Evolutionary conservation across 2,888 invertebrate species (phyloP).

Genomic region (Metallyticus violacea): DNA sequence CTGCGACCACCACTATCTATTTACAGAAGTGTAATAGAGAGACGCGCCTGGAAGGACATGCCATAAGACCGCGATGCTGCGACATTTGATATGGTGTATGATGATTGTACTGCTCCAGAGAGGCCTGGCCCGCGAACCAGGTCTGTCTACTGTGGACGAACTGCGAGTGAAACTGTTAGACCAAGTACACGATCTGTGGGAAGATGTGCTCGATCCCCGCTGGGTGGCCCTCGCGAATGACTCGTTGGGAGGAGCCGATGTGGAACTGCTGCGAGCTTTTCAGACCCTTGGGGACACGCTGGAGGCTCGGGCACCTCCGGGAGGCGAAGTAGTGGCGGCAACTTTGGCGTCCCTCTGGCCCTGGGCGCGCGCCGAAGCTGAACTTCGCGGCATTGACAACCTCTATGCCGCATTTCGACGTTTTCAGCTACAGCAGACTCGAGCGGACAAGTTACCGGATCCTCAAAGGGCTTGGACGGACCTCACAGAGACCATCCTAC

Average conservation of each 20-base stretch:
- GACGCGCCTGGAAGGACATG: neutral
- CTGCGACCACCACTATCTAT: too few relatives aligned
- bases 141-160: slow-evolving; percentile 23
- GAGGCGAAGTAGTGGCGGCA: slow-evolving; percentile 15
- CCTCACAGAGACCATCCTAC: slow-evolving; percentile 62
- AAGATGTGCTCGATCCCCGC: slow-evolving; percentile 48
- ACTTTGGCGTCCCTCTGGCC: slow-evolving; percentile 49
- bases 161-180: slow-evolving; percentile 58
- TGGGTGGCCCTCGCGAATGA: slow-evolving; percentile 30
- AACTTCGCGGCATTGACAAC: slow-evolving; percentile 60
- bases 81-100: neutral
- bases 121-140: neutral
- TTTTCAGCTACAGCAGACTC: slow-evolving; percentile 50
- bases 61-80: neutral
- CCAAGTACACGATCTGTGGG: slow-evolving; percentile 56
- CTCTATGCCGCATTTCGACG: slow-evolving; percentile 65
- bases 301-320: slow-evolving; percentile 39
- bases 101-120: neutral
- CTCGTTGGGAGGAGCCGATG: slow-evolving; percentile 45
- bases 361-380: slow-evolving; percentile 61
- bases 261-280: slow-evolving; percentile 58
- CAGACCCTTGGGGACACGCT: slow-evolving; percentile 55
- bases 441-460: slow-evolving; percentile 44
- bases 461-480: slow-evolving; percentile 58
- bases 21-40: too few relatives aligned